Percentiles rank a stretch among this genome's conserved stretches.
phyloP scores from a whole-genome alignment of 2,113 vertebrate species.

The Notiomystis cincta region DNA sequence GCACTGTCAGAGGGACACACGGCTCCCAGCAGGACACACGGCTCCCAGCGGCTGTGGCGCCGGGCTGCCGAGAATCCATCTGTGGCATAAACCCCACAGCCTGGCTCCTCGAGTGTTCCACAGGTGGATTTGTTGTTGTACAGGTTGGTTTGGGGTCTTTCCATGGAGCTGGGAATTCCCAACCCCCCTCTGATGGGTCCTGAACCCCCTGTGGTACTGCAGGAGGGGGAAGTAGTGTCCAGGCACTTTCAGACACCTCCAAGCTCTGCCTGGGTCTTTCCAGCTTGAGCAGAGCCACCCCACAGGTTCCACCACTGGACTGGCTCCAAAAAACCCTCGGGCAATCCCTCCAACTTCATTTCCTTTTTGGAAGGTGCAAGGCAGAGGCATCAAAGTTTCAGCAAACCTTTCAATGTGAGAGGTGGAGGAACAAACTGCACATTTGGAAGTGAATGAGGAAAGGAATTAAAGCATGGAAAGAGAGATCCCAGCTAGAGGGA shows the following conservation, averaged over 20 bases:
- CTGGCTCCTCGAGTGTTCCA: not conserved
- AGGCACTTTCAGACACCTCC: not conserved
- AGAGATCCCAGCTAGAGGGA: not conserved
- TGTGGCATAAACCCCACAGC: not conserved
- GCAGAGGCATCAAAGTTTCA: not conserved
- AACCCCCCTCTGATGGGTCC: not conserved
- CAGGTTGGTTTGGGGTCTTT: not conserved
- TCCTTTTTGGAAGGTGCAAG: not conserved
- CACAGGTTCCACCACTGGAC: fast-evolving
- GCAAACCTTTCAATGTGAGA: not conserved
- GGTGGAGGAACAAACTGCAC: not conserved
- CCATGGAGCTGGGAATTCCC: not conserved
- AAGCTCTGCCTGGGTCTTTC: not conserved
- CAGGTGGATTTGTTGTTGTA: not conserved
- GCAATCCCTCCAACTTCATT: not conserved
- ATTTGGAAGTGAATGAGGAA: not conserved
- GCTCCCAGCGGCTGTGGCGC: too few relatives aligned
- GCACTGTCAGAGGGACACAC: too few relatives aligned
- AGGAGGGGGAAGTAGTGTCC: not conserved
- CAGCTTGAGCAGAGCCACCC: not conserved
- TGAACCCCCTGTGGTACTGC: not conserved
- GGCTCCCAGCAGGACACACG: too few relatives aligned
- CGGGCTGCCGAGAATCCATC: too few relatives aligned
- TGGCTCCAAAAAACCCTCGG: not conserved
- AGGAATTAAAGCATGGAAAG: not conserved